Conservation (phyloP, 2,888 invertebrate genomes). For the Sminthurides aquaticus region DNA sequence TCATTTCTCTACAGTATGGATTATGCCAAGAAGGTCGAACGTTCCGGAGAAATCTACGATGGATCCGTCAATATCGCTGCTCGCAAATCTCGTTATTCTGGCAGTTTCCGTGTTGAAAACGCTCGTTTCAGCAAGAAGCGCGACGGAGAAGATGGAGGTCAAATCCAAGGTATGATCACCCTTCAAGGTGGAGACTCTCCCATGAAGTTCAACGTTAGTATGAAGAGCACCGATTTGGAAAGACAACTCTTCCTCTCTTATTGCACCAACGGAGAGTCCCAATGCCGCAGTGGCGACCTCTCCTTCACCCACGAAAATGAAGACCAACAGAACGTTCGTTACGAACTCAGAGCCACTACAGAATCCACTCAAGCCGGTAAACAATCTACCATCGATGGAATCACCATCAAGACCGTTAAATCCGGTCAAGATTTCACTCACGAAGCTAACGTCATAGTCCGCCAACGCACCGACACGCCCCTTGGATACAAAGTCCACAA, state of each 20-base stretch:
- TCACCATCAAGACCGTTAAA: conserved; percentile 10
- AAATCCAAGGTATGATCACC: conserved; percentile 27
- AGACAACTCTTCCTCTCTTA: conserved; percentile 30
- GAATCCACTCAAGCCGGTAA: too few relatives aligned
- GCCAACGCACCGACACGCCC: conserved; percentile 28
- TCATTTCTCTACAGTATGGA: conserved; percentile 20
- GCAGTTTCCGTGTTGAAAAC: conserved; percentile 38
- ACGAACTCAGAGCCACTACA: too few relatives aligned
- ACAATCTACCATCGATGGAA: too few relatives aligned
- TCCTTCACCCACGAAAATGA: too few relatives aligned
- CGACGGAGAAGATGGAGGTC: conserved; percentile 38
- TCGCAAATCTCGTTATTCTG: conserved; percentile 24
- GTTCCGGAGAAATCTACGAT: conserved; percentile 26
- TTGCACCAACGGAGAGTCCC: too few relatives aligned
- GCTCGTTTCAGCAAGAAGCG: conserved; percentile 26
- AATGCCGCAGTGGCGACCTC: too few relatives aligned
- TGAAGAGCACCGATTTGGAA: conserved; percentile 38
- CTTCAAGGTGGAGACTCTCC: conserved; percentile 22
- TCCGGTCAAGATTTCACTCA: conserved; percentile 29
- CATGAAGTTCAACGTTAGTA: conserved; percentile 29
- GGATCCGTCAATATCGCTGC: conserved; percentile 28
- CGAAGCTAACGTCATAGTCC: conserved; percentile 31
- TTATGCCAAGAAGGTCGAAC: conserved; percentile 32
- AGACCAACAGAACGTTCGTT: too few relatives aligned
- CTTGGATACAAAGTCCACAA: conserved; percentile 42